phyloP scores from a whole-genome alignment of 2,797 vertebrate species.

The Chrosomus eos region DNA sequence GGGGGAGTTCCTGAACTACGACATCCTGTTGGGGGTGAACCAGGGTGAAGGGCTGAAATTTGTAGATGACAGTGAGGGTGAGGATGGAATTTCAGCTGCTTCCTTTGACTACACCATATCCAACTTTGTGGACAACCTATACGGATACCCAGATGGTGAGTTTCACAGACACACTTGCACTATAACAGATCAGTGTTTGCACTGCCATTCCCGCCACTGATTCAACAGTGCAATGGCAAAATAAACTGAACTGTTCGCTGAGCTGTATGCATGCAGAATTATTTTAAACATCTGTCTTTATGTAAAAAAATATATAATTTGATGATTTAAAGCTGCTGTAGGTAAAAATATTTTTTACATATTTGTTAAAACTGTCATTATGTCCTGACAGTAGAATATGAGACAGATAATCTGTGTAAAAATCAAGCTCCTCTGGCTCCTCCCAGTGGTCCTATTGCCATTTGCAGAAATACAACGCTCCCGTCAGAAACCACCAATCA shows the following conservation, averaged over 20 bases:
- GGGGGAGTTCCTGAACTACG: conserved; percentile 97
- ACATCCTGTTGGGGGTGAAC: conserved; percentile 95
- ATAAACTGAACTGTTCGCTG: neutral
- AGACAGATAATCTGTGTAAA: too few species aligned
- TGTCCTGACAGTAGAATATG: too few species aligned
- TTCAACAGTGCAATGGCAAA: neutral
- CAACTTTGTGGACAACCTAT: conserved; percentile 97
- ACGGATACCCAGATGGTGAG: conserved; percentile 91
- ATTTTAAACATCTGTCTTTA: too few species aligned
- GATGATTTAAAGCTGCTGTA: too few species aligned
- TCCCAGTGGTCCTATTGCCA: too few species aligned
- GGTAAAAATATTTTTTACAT: too few species aligned
- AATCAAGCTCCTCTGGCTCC: too few species aligned
- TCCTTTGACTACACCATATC: conserved; percentile 96
- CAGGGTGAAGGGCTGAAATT: conserved; percentile 96
- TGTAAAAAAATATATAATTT: neutral
- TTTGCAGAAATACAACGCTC: too few species aligned
- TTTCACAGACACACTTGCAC: neutral
- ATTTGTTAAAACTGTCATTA: too few species aligned
- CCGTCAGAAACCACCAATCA: too few species aligned
- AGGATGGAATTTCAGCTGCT: conserved; percentile 91
- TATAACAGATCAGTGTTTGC: neutral
- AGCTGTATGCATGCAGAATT: neutral
- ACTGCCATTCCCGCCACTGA: neutral
- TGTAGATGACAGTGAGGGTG: conserved; percentile 92